phyloP scores from a whole-genome alignment of 2,888 invertebrate species.

The Chydorus sphaericus region DNA sequence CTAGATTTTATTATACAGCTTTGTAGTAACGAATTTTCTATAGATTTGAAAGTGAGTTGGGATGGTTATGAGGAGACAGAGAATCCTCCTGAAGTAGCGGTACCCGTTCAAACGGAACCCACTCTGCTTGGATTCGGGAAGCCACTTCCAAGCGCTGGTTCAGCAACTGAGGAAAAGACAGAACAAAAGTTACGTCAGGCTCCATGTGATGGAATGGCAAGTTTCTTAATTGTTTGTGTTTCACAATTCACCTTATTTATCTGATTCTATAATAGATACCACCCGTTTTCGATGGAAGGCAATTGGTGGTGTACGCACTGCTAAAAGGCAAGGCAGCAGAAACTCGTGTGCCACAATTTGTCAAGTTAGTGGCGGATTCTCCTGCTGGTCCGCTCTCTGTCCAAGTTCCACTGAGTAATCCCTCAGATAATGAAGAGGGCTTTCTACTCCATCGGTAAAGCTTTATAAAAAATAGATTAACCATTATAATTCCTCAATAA shows the following conservation, averaged over 20 bases:
- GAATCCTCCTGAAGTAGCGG: not conserved
- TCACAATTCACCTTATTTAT: no score
- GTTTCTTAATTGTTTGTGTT: not conserved
- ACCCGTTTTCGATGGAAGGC: conserved; percentile 22
- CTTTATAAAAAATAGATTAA: not conserved
- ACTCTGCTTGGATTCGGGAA: conserved; percentile 22
- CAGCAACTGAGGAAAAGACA: not conserved
- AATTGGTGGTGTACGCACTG: conserved; percentile 18
- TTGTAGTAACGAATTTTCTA: no score
- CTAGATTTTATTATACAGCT: conserved; percentile 7
- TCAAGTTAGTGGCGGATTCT: conserved; percentile 9
- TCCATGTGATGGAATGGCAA: not conserved
- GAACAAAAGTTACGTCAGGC: not conserved
- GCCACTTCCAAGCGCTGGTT: conserved; percentile 14
- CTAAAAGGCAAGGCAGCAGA: no score
- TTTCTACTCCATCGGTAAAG: not conserved
- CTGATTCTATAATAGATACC: conserved; percentile 17
- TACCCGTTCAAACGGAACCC: conserved; percentile 18
- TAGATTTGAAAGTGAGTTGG: conserved; percentile 20
- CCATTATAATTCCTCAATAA: not conserved
- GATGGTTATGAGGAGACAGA: conserved; percentile 15
- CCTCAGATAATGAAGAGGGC: not conserved
- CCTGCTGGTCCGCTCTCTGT: conserved; percentile 15
- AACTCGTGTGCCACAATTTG: not conserved
- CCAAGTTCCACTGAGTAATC: not conserved